These are phyloP conservation scores for Chamaetylas fuelleborni DNA, from an alignment of 2,113 vertebrate species.

Conservation along the genomic window DNA sequence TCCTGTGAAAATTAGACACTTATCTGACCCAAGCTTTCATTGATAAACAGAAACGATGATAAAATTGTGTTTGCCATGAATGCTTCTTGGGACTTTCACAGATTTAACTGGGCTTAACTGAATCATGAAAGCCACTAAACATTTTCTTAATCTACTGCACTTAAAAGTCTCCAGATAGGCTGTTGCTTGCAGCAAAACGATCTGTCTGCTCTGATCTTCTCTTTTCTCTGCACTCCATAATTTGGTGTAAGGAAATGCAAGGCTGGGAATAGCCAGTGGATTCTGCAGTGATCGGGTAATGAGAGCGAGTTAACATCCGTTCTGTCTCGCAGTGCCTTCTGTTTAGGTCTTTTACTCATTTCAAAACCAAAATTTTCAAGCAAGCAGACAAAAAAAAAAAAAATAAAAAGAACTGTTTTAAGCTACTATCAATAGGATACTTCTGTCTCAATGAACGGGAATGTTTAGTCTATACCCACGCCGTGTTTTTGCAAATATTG, in stretches of 20 bases:
- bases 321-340: neutral
- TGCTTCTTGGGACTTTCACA: neutral
- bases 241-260: neutral
- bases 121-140: neutral
- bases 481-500: neutral
- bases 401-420: neutral
- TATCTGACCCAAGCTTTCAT: neutral
- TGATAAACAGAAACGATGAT: neutral
- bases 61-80: neutral
- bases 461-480: neutral
- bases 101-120: neutral
- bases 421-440: neutral
- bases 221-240: neutral
- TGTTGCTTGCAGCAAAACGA: neutral
- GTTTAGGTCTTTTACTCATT: neutral
- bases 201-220: neutral
- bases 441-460: neutral
- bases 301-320: neutral
- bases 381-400: neutral
- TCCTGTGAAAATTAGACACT: neutral
- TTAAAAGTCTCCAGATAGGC: neutral
- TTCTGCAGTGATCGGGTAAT: neutral
- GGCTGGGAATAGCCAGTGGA: neutral
- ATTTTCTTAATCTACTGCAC: neutral
- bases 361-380: neutral